Percentiles rank a stretch among this genome's conserved stretches.
Conservation (phyloP, 2,113 vertebrate species). For the Nothoprocta perdicaria region DNA sequence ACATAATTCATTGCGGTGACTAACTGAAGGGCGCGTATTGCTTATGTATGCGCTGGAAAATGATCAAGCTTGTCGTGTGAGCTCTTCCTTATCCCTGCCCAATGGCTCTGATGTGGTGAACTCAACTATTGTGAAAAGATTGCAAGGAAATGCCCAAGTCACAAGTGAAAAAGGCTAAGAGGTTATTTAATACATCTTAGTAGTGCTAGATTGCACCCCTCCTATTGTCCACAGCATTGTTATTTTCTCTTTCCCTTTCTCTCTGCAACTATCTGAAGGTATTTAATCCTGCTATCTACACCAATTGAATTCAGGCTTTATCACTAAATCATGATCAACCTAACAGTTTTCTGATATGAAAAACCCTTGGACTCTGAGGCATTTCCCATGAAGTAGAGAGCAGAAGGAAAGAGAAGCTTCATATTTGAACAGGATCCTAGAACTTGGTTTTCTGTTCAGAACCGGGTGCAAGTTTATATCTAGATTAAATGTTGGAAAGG, state of each 20-base stretch:
- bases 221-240: background rate
- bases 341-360: background rate
- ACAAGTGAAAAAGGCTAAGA: background rate
- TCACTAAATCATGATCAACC: accelerated
- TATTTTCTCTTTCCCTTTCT: background rate
- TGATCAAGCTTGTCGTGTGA: background rate
- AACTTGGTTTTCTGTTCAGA: background rate
- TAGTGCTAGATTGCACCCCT: background rate
- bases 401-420: background rate
- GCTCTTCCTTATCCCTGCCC: background rate
- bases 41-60: slow-evolving; percentile 21
- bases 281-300: background rate
- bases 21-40: background rate
- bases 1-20: slow-evolving; percentile 50
- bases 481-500: background rate
- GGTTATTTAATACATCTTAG: background rate
- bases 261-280: background rate
- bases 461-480: background rate
- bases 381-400: background rate
- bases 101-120: background rate
- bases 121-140: background rate
- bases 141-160: background rate
- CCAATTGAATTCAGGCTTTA: background rate
- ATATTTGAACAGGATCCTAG: background rate
- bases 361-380: background rate